Evolutionary conservation across 2,797 vertebrate species (phyloP).

Genomic region (Lutjanus campechanus): DNA sequence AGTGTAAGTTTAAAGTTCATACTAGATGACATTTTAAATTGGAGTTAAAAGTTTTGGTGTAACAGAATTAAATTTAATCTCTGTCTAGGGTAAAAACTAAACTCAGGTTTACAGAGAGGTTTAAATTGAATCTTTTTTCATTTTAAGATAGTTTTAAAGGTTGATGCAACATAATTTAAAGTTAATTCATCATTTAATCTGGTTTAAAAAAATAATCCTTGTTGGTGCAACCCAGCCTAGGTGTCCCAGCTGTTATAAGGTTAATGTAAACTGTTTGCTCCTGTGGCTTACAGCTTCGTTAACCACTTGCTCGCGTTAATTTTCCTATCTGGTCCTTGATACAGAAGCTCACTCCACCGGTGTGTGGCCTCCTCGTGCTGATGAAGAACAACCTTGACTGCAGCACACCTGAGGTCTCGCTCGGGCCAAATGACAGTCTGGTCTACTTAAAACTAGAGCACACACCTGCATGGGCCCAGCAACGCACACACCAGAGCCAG

Average conservation of each 20-base stretch:
- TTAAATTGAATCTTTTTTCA: no score
- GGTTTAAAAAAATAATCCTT: no score
- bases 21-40: no score
- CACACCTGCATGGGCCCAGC: constrained; percentile 79
- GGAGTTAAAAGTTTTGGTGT: no score
- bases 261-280: constrained; percentile 9
- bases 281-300: constrained; percentile 10
- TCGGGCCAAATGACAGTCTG: constrained; percentile 68
- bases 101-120: no score
- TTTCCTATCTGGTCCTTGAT: constrained; percentile 23
- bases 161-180: no score
- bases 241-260: background rate
- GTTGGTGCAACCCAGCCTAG: background rate
- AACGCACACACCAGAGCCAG: constrained; percentile 65
- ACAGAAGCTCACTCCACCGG: constrained; percentile 61
- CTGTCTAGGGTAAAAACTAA: no score
- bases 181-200: no score
- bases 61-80: no score
- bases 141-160: no score
- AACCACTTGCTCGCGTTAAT: constrained; percentile 7
- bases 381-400: constrained; percentile 76
- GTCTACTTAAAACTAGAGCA: constrained; percentile 87
- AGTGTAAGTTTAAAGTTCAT: no score
- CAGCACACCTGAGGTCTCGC: constrained; percentile 43
- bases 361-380: constrained; percentile 81